Base-by-base conservation (phyloP, 2,888 invertebrate genomes). In the Ferdinandea cuprea region DNA sequence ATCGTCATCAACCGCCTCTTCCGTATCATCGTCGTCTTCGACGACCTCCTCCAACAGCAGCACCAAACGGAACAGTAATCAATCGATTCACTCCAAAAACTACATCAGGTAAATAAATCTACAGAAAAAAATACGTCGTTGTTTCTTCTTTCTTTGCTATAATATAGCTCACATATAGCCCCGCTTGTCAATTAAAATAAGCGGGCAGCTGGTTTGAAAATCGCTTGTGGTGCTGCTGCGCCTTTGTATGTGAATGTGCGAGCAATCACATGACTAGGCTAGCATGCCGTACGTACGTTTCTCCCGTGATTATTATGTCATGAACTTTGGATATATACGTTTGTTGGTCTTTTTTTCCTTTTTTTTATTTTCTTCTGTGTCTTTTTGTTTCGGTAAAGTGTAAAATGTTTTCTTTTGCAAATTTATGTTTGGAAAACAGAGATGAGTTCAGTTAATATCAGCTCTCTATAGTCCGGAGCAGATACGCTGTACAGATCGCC, bases 1-100 rank as follows among this genome's bases (percentile, higher is more conserved):
- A 74, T 92, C 93, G 88, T 92, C 93, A 91, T 90, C 92, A 87
- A 89, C 91, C 88, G 80, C 87, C 72, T 61, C 91, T 87, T 46
- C 89, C 48, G 92, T 92, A 52, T 54, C 86, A 65, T 37, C 85
- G 80, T 63, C 87, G 80, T 77, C 81, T 63, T 54, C 85, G 72
- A 71, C 84, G 54, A 58, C 71, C 17, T 79, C 87, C 59, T 78
- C 87, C 63, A n/a, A 86, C 56, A 63, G 86, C 77, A 86, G 69
- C 66, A 86, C 65, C 17, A 83, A 59, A 76, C 68, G 85, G 17
- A 85, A 69, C 37, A 85, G 69, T 50, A 86, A 79, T 79, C 86
- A 87, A 85, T 87, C 89, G 85, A 88, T 88, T 77, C 87, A 89
- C 86, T 90, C 90, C 73, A 89, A 89, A 86, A 90, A 90, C 87